Evolutionary conservation across 2,888 invertebrate genomes (phyloP).

Genomic region (Synergus umbraculus): DNA sequence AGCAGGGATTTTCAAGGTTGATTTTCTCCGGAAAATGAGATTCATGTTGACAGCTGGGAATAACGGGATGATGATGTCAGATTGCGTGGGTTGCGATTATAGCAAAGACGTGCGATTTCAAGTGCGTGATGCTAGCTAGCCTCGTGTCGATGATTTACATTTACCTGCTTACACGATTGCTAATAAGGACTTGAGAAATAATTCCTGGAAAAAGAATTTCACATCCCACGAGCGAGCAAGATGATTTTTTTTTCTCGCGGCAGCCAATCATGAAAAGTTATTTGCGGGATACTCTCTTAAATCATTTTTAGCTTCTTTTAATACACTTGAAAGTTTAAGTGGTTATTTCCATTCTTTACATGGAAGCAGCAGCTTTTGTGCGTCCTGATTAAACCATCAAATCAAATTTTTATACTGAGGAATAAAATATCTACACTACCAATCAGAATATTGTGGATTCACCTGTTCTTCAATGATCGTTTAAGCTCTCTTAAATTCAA

Average conservation of each 20-base stretch:
- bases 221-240: not conserved
- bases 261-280: conserved; percentile 15
- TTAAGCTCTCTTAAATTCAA: not conserved
- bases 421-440: not conserved
- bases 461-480: not conserved
- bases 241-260: not conserved
- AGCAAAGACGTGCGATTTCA: conserved; percentile 60
- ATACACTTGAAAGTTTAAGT: conserved; percentile 26
- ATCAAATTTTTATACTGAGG: not conserved
- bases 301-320: conserved; percentile 19
- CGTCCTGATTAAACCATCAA: not conserved
- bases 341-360: not conserved
- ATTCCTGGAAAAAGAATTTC: conserved; percentile 29
- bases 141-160: conserved; percentile 44
- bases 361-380: not conserved
- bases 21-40: conserved; percentile 54
- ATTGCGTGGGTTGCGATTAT: conserved; percentile 69
- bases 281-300: not conserved
- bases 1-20: conserved; percentile 43
- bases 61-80: conserved; percentile 71
- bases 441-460: not conserved
- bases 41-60: conserved; percentile 62
- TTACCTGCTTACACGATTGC: conserved; percentile 28
- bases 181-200: conserved; percentile 39
- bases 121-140: conserved; percentile 45